These are phyloP conservation scores for Brachionus koreanus DNA, from an alignment of 1,140 invertebrate species.

Conservation along the genomic window DNA sequence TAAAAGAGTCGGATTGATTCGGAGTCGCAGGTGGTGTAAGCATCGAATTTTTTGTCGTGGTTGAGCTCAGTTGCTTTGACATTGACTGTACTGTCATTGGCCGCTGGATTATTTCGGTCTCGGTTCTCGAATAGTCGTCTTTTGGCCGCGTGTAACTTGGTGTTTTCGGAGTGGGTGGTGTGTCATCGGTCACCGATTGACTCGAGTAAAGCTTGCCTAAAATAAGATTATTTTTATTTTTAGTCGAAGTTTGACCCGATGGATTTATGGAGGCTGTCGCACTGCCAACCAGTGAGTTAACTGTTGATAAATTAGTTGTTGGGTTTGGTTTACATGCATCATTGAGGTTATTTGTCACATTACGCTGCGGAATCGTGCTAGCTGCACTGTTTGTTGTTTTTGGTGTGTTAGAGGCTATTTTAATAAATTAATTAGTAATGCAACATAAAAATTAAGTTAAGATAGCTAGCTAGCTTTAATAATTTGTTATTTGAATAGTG, in stretches of 20 bases:
- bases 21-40: slow-evolving; percentile 60
- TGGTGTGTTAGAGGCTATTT: slow-evolving; percentile 6
- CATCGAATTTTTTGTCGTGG: slow-evolving; percentile 41
- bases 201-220: slow-evolving; percentile 39
- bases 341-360: not conserved
- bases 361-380: not conserved
- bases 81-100: slow-evolving; percentile 8
- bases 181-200: not conserved
- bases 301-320: not conserved
- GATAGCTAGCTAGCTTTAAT: too few relatives aligned
- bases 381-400: not conserved
- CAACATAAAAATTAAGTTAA: too few relatives aligned
- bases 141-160: not conserved
- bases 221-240: slow-evolving; percentile 44
- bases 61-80: not conserved
- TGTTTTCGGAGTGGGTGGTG: not conserved
- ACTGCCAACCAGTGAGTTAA: slow-evolving; percentile 40
- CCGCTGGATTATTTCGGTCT: slow-evolving; percentile 26
- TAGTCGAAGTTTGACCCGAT: not conserved
- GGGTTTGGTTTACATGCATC: slow-evolving; percentile 13
- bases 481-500: not conserved
- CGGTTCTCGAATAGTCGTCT: slow-evolving; percentile 2
- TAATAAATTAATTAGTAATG: not conserved
- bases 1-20: slow-evolving; percentile 50
- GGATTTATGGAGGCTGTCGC: slow-evolving; percentile 26